Conservation (phyloP, 1,140 invertebrate genomes). For the Thaumetopoea pityocampa region DNA sequence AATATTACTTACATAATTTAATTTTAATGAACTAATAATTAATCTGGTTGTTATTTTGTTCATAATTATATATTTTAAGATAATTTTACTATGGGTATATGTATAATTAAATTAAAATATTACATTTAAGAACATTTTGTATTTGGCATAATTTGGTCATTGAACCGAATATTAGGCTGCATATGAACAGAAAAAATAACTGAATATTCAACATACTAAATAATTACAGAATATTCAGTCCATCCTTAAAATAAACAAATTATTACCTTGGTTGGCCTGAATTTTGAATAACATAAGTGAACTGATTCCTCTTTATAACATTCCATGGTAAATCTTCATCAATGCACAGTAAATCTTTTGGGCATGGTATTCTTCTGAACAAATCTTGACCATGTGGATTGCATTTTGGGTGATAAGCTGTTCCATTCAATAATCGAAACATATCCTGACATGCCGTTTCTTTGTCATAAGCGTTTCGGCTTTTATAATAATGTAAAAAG, state of each 20-base stretch:
- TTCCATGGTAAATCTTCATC: slow-evolving; percentile 92
- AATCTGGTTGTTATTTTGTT: too few species aligned
- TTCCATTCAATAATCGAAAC: slow-evolving; percentile 89
- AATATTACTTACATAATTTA: too few species aligned
- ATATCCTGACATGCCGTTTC: slow-evolving; percentile 86
- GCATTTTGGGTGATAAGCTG: slow-evolving; percentile 91
- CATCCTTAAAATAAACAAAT: not conserved
- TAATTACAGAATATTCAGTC: not conserved
- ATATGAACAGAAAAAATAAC: too few species aligned
- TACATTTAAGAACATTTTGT: too few species aligned
- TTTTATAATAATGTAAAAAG: slow-evolving; percentile 93
- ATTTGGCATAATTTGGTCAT: too few species aligned
- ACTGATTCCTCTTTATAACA: slow-evolving; percentile 92
- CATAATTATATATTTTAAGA: too few species aligned
- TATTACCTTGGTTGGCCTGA: slow-evolving; percentile 90
- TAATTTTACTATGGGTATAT: too few species aligned
- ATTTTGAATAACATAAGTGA: slow-evolving; percentile 95
- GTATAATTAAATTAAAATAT: too few species aligned
- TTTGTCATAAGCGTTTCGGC: slow-evolving; percentile 79
- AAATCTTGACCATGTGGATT: slow-evolving; percentile 90
- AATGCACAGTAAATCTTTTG: slow-evolving; percentile 83
- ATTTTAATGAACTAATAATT: too few species aligned
- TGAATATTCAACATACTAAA: too few species aligned
- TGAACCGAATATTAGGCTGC: too few species aligned
- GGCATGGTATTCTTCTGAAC: slow-evolving; percentile 92